Base-by-base conservation (phyloP, 2,888 invertebrate species). In the Patella caerulea region DNA sequence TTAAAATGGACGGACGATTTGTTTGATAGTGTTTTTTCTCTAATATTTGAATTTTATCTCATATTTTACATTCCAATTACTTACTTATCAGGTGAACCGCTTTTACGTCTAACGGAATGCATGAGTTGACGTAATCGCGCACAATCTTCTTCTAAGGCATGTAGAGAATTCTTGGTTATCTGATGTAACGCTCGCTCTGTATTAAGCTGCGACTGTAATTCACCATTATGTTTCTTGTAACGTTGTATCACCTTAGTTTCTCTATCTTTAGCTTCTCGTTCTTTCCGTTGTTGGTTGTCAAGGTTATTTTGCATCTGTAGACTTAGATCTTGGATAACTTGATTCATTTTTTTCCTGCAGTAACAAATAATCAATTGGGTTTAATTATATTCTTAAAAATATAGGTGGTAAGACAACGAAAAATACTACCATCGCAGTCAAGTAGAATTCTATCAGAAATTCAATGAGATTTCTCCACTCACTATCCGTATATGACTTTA, bases 141-240 rank as follows among this genome's bases (percentile, higher is more conserved):
- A 81, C 88, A 88, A 79, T 90, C 90, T 53, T 90, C 90, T 74
- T 89, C 89, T 11, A 88, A 80, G 11, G 88, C 85, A 73, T 85
- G 82, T 56, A 90, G 81, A 45, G 88, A 87, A 12, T 85, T 87
- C 81, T 86, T 84, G 3, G 90, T 89, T 69, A 90, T 87, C 75
- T 86, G 83, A 78, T 90, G 90, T 74, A 90, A 79, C 0, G 89
- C 86, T 71, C 84, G 85, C 82, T 90, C 90, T 17, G 89, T 89
- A 77, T 83, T 87, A 71, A 90, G 82, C 70, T 87, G 84, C 2
- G 88, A 83, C 76, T 89, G 88, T n/a, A 86, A 73, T 59, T 86
- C 86, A 24, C 80, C 77, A 15, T 88, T 73, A 76, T 86, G 86
- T 73, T 84, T 84, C 73, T 86, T 85, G 78, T 83, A 84, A 14